These are phyloP conservation scores for Mesorhabditis spiculigera DNA, from an alignment of 2,888 invertebrate genomes.

Conservation along the genomic window DNA sequence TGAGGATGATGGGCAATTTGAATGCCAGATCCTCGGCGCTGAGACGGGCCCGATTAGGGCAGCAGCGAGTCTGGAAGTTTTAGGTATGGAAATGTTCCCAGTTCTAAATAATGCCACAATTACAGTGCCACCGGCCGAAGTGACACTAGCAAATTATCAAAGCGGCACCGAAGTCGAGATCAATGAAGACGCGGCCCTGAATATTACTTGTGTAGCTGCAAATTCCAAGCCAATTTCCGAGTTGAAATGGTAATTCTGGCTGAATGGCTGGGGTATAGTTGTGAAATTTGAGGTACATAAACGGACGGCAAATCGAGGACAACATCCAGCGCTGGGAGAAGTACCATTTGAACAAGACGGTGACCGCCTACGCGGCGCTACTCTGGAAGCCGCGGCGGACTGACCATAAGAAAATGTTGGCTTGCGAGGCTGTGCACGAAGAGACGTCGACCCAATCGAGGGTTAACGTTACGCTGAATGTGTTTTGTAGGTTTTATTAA, in stretches of 20 bases:
- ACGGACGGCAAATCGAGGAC: constrained; percentile 42
- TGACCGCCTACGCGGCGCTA: constrained; percentile 32
- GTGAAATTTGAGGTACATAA: constrained; percentile 38
- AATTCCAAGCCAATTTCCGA: constrained; percentile 47
- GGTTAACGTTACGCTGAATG: constrained; percentile 44
- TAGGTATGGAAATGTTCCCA: constrained; percentile 35
- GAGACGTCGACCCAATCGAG: constrained; percentile 37
- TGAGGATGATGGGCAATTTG: constrained; percentile 88
- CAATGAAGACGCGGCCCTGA: constrained; percentile 47
- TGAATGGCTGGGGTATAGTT: background rate
- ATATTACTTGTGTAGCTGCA: constrained; percentile 49
- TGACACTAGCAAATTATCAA: constrained; percentile 46
- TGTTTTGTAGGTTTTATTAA: constrained; percentile 38
- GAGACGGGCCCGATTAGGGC: constrained; percentile 44
- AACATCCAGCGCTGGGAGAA: constrained; percentile 28
- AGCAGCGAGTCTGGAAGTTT: constrained; percentile 42
- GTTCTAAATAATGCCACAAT: constrained; percentile 14
- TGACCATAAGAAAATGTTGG: constrained; percentile 50
- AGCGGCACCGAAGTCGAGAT: constrained; percentile 42
- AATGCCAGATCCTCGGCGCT: constrained; percentile 77
- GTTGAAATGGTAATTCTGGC: constrained; percentile 33
- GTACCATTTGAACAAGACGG: constrained; percentile 46
- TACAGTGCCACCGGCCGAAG: constrained; percentile 46
- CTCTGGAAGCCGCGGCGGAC: constrained; percentile 34
- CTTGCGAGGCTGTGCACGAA: constrained; percentile 49